Conservation (phyloP, 2,797 vertebrate species). For the Chelonia mydas region DNA sequence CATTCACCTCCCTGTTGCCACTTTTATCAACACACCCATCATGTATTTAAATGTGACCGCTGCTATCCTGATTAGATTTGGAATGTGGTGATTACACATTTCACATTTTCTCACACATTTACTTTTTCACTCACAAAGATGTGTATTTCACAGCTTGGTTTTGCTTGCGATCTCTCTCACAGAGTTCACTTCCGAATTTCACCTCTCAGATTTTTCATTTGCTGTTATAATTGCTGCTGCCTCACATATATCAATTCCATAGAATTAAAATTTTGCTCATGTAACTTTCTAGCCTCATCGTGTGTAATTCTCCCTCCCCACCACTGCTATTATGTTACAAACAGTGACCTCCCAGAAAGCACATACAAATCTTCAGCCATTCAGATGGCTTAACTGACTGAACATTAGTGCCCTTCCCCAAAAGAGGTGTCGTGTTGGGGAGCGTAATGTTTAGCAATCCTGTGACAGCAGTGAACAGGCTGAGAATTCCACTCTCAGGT, state of each 20-base stretch:
- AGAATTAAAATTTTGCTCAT: not conserved
- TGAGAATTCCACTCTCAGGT: not conserved
- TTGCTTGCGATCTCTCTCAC: not conserved
- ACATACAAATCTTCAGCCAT: not conserved
- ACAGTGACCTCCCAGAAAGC: not conserved
- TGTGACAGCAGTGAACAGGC: not conserved
- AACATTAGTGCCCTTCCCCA: not conserved
- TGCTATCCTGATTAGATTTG: not conserved
- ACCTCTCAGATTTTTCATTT: not conserved
- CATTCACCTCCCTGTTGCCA: not conserved
- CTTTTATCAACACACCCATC: not conserved
- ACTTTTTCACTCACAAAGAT: not conserved
- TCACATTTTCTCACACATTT: not conserved
- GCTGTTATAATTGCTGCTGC: not conserved
- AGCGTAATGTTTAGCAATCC: not conserved
- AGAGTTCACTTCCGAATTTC: not conserved
- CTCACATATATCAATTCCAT: not conserved
- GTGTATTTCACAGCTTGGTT: not conserved
- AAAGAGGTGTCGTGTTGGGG: not conserved
- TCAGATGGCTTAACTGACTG: not conserved
- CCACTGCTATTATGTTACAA: not conserved
- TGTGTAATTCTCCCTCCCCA: not conserved
- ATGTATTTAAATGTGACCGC: not conserved
- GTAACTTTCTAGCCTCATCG: not conserved
- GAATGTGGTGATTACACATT: not conserved